A percentile compares a stretch with the other conserved stretches of the same genome.
Conservation (phyloP, 2,888 invertebrate species). For the Agriopis marginaria region DNA sequence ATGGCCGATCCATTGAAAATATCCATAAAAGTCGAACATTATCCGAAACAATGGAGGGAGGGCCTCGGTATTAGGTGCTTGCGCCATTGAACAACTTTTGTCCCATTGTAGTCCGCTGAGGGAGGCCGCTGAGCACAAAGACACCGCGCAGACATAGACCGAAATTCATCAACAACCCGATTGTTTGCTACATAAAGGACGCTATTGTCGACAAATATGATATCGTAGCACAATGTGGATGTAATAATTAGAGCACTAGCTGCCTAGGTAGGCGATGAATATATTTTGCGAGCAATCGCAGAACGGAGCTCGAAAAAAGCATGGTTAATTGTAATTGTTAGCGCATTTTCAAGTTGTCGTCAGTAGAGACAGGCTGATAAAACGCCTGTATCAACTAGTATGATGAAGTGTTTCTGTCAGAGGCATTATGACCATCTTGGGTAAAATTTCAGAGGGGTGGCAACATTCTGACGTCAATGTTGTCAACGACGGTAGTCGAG, state of each 20-base stretch:
- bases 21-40: conserved; percentile 87
- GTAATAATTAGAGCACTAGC: conserved; percentile 77
- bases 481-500: conserved; percentile 36
- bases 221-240: conserved; percentile 83
- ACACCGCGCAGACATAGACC: conserved; percentile 84
- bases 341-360: not conserved
- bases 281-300: conserved; percentile 34
- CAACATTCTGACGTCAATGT: conserved; percentile 36
- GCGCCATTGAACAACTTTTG: conserved; percentile 85
- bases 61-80: conserved; percentile 85
- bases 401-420: not conserved
- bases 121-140: conserved; percentile 78
- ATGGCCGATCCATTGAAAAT: conserved; percentile 85
- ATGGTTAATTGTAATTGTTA: not conserved
- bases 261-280: conserved; percentile 53
- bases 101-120: conserved; percentile 85
- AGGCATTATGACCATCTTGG: not conserved
- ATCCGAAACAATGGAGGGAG: conserved; percentile 84
- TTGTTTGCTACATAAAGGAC: conserved; percentile 86
- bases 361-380: not conserved
- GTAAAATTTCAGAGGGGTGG: conserved; percentile 17
- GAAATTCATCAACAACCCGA: conserved; percentile 86
- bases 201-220: conserved; percentile 85
- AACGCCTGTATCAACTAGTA: no score
- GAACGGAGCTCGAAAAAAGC: no score